phyloP scores from a whole-genome alignment of 2,888 invertebrate genomes.

The Napeogenes inachia region DNA sequence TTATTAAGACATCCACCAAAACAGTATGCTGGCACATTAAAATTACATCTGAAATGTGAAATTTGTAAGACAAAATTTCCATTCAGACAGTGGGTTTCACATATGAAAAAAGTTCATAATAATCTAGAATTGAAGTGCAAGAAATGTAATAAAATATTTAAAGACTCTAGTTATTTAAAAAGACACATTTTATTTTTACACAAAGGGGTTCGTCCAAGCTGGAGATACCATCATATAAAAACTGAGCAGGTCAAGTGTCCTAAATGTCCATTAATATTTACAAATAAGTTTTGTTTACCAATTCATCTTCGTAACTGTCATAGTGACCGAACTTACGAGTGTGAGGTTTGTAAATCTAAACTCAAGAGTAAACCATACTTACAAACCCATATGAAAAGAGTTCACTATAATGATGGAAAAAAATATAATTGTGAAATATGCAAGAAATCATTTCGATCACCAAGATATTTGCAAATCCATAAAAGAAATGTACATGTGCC shows the following conservation, averaged over 20 bases:
- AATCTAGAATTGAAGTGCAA: conserved; percentile 18
- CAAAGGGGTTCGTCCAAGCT: conserved; percentile 11
- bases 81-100: conserved; percentile 36
- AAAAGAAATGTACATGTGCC: conserved; percentile 35
- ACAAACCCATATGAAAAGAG: conserved; percentile 35
- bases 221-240: conserved; percentile 14
- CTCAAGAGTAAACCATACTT: conserved; percentile 39
- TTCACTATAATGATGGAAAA: conserved; percentile 41
- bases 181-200: conserved; percentile 30
- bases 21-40: background rate
- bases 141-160: conserved; percentile 27
- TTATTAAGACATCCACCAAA: conserved; percentile 5
- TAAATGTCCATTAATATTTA: conserved; percentile 32
- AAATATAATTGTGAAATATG: conserved; percentile 39
- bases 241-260: conserved; percentile 27
- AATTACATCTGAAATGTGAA: conserved; percentile 17
- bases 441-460: conserved; percentile 39
- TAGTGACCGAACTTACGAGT: conserved; percentile 28
- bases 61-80: conserved; percentile 32
- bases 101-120: conserved; percentile 34
- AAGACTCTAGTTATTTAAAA: conserved; percentile 22
- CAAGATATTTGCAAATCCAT: conserved; percentile 41
- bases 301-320: conserved; percentile 41
- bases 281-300: conserved; percentile 26
- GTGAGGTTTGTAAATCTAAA: conserved; percentile 37